phyloP scores from a whole-genome alignment of 2,797 vertebrate species.

The Falco naumanni region DNA sequence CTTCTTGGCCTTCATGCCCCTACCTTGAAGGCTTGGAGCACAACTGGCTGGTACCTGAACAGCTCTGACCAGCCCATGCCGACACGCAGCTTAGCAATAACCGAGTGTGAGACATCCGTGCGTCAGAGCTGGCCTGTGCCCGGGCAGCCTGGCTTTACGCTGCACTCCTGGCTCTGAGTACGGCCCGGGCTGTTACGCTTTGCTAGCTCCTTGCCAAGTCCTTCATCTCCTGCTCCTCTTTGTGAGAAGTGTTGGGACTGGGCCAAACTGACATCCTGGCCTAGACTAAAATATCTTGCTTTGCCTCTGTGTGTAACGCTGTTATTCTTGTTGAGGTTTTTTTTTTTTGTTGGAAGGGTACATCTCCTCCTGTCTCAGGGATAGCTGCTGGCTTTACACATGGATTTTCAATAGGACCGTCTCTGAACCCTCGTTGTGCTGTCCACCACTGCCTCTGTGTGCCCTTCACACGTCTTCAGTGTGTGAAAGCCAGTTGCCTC shows the following conservation, averaged over 20 bases:
- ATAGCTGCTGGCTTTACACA: rapidly evolving
- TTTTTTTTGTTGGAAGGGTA: background rate
- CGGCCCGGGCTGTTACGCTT: background rate
- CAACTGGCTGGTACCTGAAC: rapidly evolving
- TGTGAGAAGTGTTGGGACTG: background rate
- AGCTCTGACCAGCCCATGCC: background rate
- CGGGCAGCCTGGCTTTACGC: background rate
- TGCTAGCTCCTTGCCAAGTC: background rate
- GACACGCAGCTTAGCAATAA: background rate
- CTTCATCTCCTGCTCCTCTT: background rate
- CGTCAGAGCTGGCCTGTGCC: background rate
- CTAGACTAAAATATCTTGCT: background rate
- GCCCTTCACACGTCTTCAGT: background rate
- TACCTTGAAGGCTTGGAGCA: background rate
- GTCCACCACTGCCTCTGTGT: background rate
- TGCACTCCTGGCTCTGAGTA: background rate
- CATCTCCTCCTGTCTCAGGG: background rate
- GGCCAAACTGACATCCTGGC: background rate
- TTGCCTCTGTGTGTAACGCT: rapidly evolving
- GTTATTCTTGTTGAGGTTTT: background rate
- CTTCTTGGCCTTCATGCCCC: background rate
- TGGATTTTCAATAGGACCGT: background rate
- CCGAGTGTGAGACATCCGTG: rapidly evolving
- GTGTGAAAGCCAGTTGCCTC: background rate
- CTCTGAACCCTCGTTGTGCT: background rate